Evolutionary conservation across 2,797 vertebrate species (phyloP).

Genomic region (Typhlichthys subterraneus): DNA sequence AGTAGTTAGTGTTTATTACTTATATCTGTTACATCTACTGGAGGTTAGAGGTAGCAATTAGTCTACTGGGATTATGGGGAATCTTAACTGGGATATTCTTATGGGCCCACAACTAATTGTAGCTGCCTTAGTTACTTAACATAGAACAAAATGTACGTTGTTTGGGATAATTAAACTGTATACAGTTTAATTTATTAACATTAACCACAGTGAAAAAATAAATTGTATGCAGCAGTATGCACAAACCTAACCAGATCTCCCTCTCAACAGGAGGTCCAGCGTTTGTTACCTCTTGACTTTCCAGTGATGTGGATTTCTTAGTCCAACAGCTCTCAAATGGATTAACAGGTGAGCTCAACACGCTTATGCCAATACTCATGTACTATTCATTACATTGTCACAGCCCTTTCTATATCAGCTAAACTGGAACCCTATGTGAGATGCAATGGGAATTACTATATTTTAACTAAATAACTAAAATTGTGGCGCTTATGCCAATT

Average conservation of each 20-base stretch:
- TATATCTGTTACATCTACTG: too few relatives aligned
- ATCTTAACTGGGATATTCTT: too few relatives aligned
- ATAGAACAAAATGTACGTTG: too few relatives aligned
- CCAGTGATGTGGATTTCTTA: slow-evolving; percentile 40
- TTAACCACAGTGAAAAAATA: too few relatives aligned
- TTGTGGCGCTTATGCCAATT: not conserved
- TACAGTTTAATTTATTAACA: too few relatives aligned
- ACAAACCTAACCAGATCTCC: not conserved
- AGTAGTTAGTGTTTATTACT: too few relatives aligned
- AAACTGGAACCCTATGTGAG: slow-evolving; percentile 5
- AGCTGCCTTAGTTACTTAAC: too few relatives aligned
- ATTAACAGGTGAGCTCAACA: slow-evolving; percentile 58
- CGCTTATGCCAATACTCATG: slow-evolving; percentile 1
- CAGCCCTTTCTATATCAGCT: not conserved
- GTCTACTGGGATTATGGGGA: too few relatives aligned
- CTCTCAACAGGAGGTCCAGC: slow-evolving; percentile 28
- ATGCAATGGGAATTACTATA: slow-evolving; percentile 1
- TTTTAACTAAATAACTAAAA: not conserved
- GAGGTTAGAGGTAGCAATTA: too few relatives aligned
- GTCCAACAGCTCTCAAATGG: slow-evolving; percentile 38
- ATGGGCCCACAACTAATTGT: too few relatives aligned
- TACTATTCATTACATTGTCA: slow-evolving; percentile 11
- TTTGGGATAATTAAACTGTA: too few relatives aligned
- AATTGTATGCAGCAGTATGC: too few relatives aligned
- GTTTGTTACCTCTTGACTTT: slow-evolving; percentile 17